These are phyloP conservation scores for Nesidiocoris tenuis DNA, from an alignment of 2,888 invertebrate species.

Conservation along the genomic window DNA sequence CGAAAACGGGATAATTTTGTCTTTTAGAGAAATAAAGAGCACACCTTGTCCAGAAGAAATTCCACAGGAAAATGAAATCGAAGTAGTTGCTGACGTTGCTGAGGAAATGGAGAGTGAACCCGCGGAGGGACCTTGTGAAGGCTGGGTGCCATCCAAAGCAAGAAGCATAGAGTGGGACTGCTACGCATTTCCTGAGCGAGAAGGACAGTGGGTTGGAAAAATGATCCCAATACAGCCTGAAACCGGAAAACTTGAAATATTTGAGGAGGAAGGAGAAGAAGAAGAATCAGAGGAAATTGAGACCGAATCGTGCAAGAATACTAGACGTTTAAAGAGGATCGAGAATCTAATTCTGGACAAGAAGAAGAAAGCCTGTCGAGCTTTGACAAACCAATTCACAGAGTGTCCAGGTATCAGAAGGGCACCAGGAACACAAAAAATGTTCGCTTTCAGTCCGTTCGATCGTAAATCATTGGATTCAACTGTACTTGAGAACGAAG, in stretches of 20 bases:
- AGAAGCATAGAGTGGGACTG: constrained; percentile 28
- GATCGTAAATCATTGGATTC: constrained; percentile 33
- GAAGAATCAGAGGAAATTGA: not conserved
- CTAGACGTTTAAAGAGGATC: not conserved
- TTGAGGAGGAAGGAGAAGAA: not conserved
- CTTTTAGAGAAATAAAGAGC: constrained; percentile 18
- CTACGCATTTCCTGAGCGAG: constrained; percentile 12
- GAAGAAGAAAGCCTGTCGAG: not conserved
- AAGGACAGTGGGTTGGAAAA: constrained; percentile 12
- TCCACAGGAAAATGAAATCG: not conserved
- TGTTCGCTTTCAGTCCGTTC: constrained; percentile 26
- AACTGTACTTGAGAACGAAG: not conserved
- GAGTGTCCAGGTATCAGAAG: not conserved
- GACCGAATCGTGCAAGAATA: not conserved
- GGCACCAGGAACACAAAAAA: not conserved
- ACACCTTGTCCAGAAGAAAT: not conserved
- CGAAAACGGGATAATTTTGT: constrained; percentile 32
- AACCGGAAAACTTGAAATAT: not conserved
- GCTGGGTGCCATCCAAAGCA: constrained; percentile 17
- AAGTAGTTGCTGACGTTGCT: not conserved
- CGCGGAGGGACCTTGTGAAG: not conserved
- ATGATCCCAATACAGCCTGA: constrained; percentile 3
- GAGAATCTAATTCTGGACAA: not conserved
- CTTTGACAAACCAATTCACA: not conserved
- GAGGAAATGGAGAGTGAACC: not conserved